Base-by-base conservation (phyloP, 2,888 invertebrate species). In the Trissolcus brochymenae region DNA sequence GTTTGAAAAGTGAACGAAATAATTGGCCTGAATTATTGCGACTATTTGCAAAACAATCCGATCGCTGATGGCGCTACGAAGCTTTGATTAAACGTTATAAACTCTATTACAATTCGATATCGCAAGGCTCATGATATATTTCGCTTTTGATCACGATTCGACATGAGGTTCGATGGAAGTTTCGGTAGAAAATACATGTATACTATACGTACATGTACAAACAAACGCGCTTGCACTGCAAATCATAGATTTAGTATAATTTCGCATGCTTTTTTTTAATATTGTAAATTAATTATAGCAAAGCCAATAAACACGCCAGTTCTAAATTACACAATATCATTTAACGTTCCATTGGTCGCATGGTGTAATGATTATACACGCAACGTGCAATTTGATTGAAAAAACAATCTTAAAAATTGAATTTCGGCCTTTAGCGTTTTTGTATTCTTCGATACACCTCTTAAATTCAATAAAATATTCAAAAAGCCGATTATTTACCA, bases 171-270 rank as follows among this genome's bases (percentile, higher is more conserved):
- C 54, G 68, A 68, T 75, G 50, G 46, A 59, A 59, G 68, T 75
- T 68, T 68, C 68, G 68, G 46, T 50, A 41, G 41, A 60, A 46
- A 64, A 68, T 51, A 68, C 59, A 50, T 35, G 59, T 25, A 55
- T 14, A 53, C 11, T 56, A 13, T 46, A 59, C 7, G 11, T 11
- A 35, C 9, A 19, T 19, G 2, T 19, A 35, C 35, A 35, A 35
- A 35, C 35, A 4, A 6, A 25, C 25, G 4, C 25, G 25, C 25
- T 25, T 6, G 25, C 25, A 35, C 7, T 29, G 21, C 53, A 49
- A 68, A 68, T 64, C 68, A 67, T 68, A 68, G 53, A 75, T 64
- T 75, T 53, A 75, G 67, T 49, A 54, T 35, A 66, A 65, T 64
- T 49, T 29, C 16, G 62, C 46, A 1, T 14, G 7, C 1, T 6